Percentiles rank a stretch among this genome's conserved stretches.
phyloP scores from a whole-genome alignment of 2,888 invertebrate genomes.

The Orthonychiurus folsomi region DNA sequence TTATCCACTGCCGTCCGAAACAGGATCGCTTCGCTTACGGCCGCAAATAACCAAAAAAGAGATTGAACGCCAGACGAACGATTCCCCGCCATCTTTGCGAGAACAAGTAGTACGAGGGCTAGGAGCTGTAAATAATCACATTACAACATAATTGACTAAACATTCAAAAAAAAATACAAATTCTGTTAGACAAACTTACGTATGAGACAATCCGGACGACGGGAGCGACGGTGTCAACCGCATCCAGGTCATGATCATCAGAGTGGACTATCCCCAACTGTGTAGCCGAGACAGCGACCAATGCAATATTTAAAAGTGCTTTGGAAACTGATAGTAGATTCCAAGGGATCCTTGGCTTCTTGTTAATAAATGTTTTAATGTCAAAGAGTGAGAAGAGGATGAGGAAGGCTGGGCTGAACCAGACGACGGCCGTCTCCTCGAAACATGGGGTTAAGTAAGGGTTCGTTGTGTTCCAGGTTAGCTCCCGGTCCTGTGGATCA shows the following conservation, averaged over 20 bases:
- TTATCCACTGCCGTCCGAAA: slow-evolving; percentile 53
- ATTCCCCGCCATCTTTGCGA: slow-evolving; percentile 74
- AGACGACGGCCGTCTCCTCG: slow-evolving; percentile 77
- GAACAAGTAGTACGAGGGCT: slow-evolving; percentile 60
- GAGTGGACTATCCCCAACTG: background rate
- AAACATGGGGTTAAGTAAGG: slow-evolving; percentile 87
- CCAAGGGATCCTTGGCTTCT: background rate
- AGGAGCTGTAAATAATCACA: no score
- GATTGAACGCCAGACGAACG: slow-evolving; percentile 83
- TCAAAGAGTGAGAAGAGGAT: slow-evolving; percentile 69
- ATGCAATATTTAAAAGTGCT: background rate
- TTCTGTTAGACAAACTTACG: background rate
- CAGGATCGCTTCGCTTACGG: slow-evolving; percentile 63
- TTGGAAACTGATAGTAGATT: background rate
- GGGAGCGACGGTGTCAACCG: background rate
- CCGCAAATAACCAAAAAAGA: slow-evolving; percentile 77
- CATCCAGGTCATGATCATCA: background rate
- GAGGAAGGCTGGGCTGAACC: slow-evolving; percentile 76
- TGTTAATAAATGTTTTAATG: slow-evolving; percentile 41
- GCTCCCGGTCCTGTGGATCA: slow-evolving; percentile 59
- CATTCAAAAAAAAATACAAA: no score
- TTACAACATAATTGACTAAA: no score
- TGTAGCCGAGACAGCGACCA: background rate
- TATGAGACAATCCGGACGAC: background rate
- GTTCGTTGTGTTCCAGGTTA: slow-evolving; percentile 68